Base-by-base conservation (phyloP, 2,888 invertebrate species). In the Allacma fusca region DNA sequence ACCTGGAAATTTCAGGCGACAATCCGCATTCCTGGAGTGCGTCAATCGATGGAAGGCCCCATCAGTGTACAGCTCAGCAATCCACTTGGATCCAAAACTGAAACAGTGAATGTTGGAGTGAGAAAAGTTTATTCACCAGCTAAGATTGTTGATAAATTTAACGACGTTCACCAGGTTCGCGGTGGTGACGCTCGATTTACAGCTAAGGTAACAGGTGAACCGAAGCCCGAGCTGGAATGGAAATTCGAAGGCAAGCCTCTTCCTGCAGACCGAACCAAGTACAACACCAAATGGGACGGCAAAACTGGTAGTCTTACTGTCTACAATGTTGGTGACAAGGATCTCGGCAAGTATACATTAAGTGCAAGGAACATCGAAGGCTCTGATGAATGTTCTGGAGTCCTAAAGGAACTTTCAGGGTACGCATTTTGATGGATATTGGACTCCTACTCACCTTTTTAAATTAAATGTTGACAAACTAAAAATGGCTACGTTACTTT, bases 171-270 rank as follows among this genome's bases (percentile, higher is more conserved):
- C 85, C 91, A 91, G 87, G 90, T 93, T 21, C 92, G 93, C 21
- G 91, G 90, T 43, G 91, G 91, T 85, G 94, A 94, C 86, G 94
- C 92, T 0, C 95, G 94, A 85, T 93, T 96, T 87, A 90, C 92
- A 0, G 94, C 93, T 0, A 91, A 93, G 1, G 91, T 95, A 0
- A 90, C 89, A 72, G 95, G 95, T 12, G 90, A 94, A 2, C 96
- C 96, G 0, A 89, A 90, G 65, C 97, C 97, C 0, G 94, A 94
- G 13, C 90, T 97, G 24, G 88, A 90, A 0, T 98, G 97, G 97
- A 93, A 91, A 87, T 93, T 92, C 87, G 91, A 96, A 87, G 94
- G 93, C 9, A 89, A 90, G 77, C 91, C 91, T 0, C 89, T 97
- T 4, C 71, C 70, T 23, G 87, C 87, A 0, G 90, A 91, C 80